phyloP scores from a whole-genome alignment of 1,140 invertebrate species.

The Drosophila neocordata region DNA sequence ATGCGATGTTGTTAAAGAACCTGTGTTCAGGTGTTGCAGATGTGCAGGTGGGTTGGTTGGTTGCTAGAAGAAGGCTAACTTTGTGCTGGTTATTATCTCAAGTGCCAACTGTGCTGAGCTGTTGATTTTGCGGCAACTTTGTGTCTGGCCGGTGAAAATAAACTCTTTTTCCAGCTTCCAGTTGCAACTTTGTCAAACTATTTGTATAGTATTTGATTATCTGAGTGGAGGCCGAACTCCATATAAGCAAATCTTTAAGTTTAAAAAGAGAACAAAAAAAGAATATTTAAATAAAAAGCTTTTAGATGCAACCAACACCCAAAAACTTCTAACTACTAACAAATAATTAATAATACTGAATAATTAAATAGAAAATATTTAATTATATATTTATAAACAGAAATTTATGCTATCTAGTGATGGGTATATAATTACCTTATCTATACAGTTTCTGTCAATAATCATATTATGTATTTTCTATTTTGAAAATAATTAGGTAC shows the following conservation, averaged over 20 bases:
- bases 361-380: too few relatives aligned
- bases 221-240: constrained; percentile 12
- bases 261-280: too few relatives aligned
- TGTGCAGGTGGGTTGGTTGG: not conserved
- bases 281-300: too few relatives aligned
- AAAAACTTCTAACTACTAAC: too few relatives aligned
- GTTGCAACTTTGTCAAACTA: constrained; percentile 32
- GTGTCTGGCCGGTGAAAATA: constrained; percentile 34
- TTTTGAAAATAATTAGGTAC: not conserved
- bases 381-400: too few relatives aligned
- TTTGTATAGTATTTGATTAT: constrained; percentile 9
- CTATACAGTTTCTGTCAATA: too few relatives aligned
- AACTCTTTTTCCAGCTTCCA: constrained; percentile 25
- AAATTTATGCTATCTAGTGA: too few relatives aligned
- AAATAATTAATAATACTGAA: too few relatives aligned
- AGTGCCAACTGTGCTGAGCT: constrained; percentile 32
- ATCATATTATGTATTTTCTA: too few relatives aligned
- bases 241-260: not conserved
- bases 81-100: constrained; percentile 24
- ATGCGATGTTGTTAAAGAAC: not conserved
- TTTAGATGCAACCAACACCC: too few relatives aligned
- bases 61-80: not conserved
- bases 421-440: too few relatives aligned
- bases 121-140: constrained; percentile 43
- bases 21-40: not conserved